phyloP scores from a whole-genome alignment of 2,797 vertebrate genomes.

The Pipistrellus pygmaeus region DNA sequence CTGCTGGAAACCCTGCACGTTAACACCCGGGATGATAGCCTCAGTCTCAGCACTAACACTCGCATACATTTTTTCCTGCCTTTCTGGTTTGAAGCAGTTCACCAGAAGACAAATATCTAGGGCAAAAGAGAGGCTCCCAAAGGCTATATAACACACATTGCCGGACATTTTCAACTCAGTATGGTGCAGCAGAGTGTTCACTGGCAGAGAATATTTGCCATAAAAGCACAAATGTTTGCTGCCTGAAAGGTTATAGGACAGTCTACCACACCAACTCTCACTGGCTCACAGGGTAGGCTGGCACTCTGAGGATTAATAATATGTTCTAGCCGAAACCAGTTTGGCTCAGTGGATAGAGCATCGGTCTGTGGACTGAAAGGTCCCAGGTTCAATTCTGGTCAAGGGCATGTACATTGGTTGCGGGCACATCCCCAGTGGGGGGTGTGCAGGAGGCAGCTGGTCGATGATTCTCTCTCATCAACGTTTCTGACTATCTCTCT shows the following conservation, averaged over 20 bases:
- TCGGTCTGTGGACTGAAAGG: too few relatives aligned
- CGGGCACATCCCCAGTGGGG: too few relatives aligned
- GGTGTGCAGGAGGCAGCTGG: too few relatives aligned
- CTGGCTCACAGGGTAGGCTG: neutral
- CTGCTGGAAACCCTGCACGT: conserved; percentile 48
- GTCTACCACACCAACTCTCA: neutral
- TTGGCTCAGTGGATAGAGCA: too few relatives aligned
- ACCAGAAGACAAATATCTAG: conserved; percentile 62
- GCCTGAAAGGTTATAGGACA: neutral
- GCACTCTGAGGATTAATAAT: neutral
- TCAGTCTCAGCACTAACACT: neutral
- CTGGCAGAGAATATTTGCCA: conserved; percentile 56
- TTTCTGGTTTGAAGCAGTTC: conserved; percentile 55
- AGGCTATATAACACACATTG: neutral
- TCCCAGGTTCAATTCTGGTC: too few relatives aligned
- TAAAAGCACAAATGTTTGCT: conserved; percentile 34
- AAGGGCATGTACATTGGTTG: too few relatives aligned
- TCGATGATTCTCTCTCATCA: too few relatives aligned
- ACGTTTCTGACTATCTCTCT: too few relatives aligned
- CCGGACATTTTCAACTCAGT: conserved; percentile 39
- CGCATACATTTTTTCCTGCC: conserved; percentile 32
- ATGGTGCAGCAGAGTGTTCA: neutral
- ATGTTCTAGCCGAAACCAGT: neutral
- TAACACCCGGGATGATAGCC: neutral
- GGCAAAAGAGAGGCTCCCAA: conserved; percentile 54